Conservation (phyloP, 1,140 invertebrate genomes). For the Neodiprion lecontei region DNA sequence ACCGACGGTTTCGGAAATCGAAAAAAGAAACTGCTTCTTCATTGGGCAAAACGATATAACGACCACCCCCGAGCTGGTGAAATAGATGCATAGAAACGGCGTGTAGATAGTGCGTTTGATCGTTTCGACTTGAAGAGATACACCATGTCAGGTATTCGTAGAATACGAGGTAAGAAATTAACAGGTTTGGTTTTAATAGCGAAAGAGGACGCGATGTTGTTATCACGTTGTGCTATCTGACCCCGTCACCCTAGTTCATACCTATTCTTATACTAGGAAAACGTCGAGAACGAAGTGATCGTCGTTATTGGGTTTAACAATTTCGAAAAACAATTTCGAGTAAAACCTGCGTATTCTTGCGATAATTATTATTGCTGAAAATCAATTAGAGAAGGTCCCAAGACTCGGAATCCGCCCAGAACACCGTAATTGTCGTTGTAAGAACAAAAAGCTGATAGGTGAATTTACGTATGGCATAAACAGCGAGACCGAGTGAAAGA, state of each 20-base stretch:
- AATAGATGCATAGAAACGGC: not conserved
- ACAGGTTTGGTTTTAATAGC: not conserved
- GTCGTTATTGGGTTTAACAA: not conserved
- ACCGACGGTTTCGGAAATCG: too few species aligned
- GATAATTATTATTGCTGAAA: not conserved
- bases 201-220: conserved; percentile 33
- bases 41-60: too few species aligned
- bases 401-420: too few species aligned
- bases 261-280: not conserved
- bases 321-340: not conserved
- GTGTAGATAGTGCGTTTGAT: not conserved
- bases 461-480: too few species aligned
- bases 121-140: not conserved
- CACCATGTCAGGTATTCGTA: not conserved
- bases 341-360: not conserved
- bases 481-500: too few species aligned
- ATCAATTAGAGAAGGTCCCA: not conserved
- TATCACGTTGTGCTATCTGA: conserved; percentile 39
- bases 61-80: too few species aligned
- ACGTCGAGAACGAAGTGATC: too few species aligned
- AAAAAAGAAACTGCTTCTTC: too few species aligned
- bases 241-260: conserved; percentile 34
- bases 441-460: too few species aligned
- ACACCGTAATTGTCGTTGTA: too few species aligned
- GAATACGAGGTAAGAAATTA: not conserved